Base-by-base conservation (phyloP, 2,888 invertebrate genomes). In the Hyposoter didymator region DNA sequence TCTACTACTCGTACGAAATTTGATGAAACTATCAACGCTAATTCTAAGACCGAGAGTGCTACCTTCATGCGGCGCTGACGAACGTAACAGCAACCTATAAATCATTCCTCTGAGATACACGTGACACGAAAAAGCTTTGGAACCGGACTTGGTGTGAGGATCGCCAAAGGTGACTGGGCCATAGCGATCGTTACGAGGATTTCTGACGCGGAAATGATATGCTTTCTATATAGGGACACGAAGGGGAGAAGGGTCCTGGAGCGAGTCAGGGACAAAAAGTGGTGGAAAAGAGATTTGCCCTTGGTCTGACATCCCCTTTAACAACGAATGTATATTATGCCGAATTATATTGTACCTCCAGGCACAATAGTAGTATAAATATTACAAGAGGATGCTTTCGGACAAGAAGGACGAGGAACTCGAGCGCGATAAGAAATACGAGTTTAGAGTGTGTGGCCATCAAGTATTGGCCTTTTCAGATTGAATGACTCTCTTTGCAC, bases 341-440 rank as follows among this genome's bases (percentile, higher is more conserved):
- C 70, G 82, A 82, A 82, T 79, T 75, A 67, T 76, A 79, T 82
- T 79, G 64, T 49, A 72, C 85, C 85, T 55, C 64, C 4, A 82
- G 82, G 79, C 66, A 43, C 55, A 69, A 67, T 78, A 78, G 67
- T 82, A 79, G 75, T 75, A 85, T 75, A 73, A 78, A 84, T 85
- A 82, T 67, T 76, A 64, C 70, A 80, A 78, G 78, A 82, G 49
- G 32, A 52, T 28, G 39, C 47, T 35, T 78, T 39, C 22, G 52
- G 14, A 74, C 55, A 47, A 47, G 47, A 47, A 47, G 47, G 59
- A 55, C 35, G 45, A 75, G 35, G 66, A 76, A 39, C 45, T 22
- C 45, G 55, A n/a, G 28, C 55, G 28, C 55, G 66, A 73, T 47
- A 55, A 73, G 55, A 67, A 28, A 43, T 19, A 10, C 43, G 8